Percentiles rank a stretch among this genome's conserved stretches.
phyloP scores from a whole-genome alignment of 2,797 vertebrate species.

The Danio albolineatus region DNA sequence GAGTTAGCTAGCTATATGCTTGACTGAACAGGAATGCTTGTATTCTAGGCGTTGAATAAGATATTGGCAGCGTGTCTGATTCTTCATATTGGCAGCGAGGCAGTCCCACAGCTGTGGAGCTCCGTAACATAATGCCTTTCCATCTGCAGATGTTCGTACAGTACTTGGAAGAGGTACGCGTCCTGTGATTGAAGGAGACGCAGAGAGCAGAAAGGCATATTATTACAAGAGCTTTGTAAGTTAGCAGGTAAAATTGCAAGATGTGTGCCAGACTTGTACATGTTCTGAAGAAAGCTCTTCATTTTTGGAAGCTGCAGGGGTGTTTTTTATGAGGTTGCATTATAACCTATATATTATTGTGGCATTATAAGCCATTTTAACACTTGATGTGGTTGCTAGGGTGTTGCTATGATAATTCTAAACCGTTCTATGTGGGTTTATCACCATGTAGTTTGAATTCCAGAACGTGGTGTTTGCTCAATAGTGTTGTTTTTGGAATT shows the following conservation, averaged over 20 bases:
- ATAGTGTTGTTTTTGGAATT: neutral
- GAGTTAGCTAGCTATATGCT: conserved; percentile 10
- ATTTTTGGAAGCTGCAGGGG: no score
- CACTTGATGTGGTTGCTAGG: neutral
- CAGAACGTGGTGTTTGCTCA: neutral
- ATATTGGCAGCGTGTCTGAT: conserved; percentile 24
- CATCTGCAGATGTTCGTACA: conserved; percentile 32
- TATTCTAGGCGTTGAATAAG: neutral
- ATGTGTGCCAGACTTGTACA: neutral
- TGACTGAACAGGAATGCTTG: conserved; percentile 40
- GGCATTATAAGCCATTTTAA: no score
- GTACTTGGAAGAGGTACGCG: conserved; percentile 1
- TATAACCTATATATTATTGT: no score
- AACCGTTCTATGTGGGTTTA: neutral
- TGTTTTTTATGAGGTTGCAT: no score
- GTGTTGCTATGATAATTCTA: neutral
- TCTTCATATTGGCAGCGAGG: conserved; percentile 18
- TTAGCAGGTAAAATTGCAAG: neutral
- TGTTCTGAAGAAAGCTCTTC: neutral
- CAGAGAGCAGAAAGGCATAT: neutral
- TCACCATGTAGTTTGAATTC: neutral
- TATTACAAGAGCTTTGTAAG: neutral
- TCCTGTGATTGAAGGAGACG: conserved; percentile 5
- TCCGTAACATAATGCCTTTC: conserved; percentile 32
- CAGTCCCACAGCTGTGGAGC: conserved; percentile 34